Conservation (phyloP, 2,113 vertebrate species). For the Lophochroa leadbeateri region DNA sequence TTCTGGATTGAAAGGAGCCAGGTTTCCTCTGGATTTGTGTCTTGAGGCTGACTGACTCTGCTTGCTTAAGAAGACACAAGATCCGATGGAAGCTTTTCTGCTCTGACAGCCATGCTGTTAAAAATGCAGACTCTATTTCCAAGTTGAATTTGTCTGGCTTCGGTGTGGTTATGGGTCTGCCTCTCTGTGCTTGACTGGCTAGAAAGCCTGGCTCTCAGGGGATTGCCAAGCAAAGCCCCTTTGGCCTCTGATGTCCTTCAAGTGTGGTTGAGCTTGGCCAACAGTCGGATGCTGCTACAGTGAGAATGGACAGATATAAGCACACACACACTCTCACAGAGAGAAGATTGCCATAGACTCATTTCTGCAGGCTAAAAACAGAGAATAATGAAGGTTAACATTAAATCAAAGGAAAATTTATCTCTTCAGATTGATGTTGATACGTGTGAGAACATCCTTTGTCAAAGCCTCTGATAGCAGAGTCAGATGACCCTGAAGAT, state of each 20-base stretch:
- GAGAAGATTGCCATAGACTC: neutral
- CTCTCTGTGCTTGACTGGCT: neutral
- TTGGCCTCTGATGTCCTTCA: neutral
- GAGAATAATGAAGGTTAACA: neutral
- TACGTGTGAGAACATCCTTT: neutral
- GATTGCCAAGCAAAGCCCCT: neutral
- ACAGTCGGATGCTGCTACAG: fast-evolving
- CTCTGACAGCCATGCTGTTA: neutral
- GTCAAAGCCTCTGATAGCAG: neutral
- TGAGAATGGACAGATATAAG: neutral
- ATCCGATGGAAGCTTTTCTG: neutral
- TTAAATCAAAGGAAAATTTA: neutral
- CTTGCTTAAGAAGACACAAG: constrained; percentile 34
- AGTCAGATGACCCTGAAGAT: neutral
- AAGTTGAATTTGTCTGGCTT: constrained; percentile 28
- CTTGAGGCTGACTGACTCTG: constrained; percentile 18
- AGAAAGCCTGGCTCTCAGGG: neutral
- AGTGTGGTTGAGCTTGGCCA: neutral
- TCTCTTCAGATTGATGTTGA: neutral
- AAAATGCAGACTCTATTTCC: neutral
- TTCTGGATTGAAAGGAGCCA: constrained; percentile 37
- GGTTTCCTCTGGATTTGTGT: constrained; percentile 51
- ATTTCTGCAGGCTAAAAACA: neutral
- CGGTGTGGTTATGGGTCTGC: neutral
- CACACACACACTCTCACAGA: neutral